Evolutionary conservation across 2,797 vertebrate genomes (phyloP).

Genomic region (Myotis findleyi): DNA sequence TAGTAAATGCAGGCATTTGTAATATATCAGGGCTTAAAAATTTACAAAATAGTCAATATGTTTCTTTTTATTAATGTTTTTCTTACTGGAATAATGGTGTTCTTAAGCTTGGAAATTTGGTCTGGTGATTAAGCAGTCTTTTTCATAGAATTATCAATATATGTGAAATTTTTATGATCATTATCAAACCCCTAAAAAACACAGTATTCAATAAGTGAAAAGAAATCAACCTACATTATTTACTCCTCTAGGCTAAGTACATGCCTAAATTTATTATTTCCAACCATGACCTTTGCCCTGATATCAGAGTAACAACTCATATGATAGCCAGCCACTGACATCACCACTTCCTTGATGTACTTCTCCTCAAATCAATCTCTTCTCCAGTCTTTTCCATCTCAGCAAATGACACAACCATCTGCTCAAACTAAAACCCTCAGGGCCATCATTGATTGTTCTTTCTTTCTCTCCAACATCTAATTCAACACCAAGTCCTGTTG

Average conservation of each 20-base stretch:
- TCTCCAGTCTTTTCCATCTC: not conserved
- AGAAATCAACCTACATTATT: not conserved
- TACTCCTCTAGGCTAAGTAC: not conserved
- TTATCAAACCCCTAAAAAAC: not conserved
- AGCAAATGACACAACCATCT: not conserved
- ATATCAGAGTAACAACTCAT: conserved; percentile 7
- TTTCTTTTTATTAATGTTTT: not conserved
- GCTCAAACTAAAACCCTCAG: not conserved
- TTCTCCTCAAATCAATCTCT: not conserved
- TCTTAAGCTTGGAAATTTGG: conserved; percentile 29
- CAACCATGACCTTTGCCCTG: not conserved
- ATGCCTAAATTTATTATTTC: conserved; percentile 16
- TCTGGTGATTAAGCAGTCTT: not conserved
- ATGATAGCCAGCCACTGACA: not conserved
- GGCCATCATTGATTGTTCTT: not conserved
- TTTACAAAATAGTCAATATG: conserved; percentile 25
- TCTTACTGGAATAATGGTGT: not conserved
- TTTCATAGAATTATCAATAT: conserved; percentile 11
- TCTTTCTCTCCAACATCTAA: not conserved
- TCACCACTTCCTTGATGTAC: not conserved
- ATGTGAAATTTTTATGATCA: not conserved
- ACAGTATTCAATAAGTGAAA: not conserved
- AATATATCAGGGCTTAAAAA: not conserved
- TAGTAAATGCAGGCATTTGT: not conserved
- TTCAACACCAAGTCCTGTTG: not conserved